Evolutionary conservation across 2,797 vertebrate genomes (phyloP).

Genomic region (Heterohyrax brucei): DNA sequence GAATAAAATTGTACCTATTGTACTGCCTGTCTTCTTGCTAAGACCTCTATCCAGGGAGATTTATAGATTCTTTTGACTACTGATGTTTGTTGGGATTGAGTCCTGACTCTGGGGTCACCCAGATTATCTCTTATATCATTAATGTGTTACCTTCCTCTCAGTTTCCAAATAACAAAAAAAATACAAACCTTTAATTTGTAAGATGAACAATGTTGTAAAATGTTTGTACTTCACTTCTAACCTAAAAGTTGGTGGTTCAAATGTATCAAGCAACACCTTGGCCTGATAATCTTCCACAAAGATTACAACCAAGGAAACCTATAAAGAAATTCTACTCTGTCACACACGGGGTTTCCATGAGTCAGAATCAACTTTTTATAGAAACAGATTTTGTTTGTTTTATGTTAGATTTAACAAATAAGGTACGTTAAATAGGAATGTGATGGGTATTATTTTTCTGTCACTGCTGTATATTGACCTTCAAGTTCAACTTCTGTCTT

Average conservation of each 20-base stretch:
- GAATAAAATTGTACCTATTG: accelerated
- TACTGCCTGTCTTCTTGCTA: too few species aligned
- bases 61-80: not conserved
- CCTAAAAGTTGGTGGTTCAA: too few species aligned
- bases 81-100: too few species aligned
- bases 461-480: not conserved
- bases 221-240: too few species aligned
- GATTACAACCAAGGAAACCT: too few species aligned
- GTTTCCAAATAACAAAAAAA: conserved; percentile 14
- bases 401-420: not conserved
- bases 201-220: not conserved
- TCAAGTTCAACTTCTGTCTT: not conserved
- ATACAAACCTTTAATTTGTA: accelerated
- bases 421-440: not conserved
- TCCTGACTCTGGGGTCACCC: not conserved
- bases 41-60: accelerated
- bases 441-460: not conserved
- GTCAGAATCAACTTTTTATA: too few species aligned
- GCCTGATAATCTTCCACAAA: too few species aligned
- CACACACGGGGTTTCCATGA: too few species aligned
- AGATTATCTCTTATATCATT: not conserved
- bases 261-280: too few species aligned
- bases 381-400: too few species aligned
- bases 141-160: not conserved
- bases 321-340: too few species aligned